Percentiles rank a stretch among this genome's conserved stretches.
phyloP scores from a whole-genome alignment of 2,888 invertebrate genomes.

The Phragmatobia fuliginosa region DNA sequence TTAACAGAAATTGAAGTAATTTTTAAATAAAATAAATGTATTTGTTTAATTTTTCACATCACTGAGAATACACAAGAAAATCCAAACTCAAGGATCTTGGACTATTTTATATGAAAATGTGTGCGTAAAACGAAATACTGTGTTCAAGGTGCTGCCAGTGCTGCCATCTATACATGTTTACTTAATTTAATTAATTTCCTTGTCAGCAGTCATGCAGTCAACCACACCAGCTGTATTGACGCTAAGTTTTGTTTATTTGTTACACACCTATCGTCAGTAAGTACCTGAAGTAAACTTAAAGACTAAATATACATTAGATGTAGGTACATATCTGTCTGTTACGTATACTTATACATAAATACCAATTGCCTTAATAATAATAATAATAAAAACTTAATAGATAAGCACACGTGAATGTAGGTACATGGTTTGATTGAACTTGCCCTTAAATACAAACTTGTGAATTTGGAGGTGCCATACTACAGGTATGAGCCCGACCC shows the following conservation, averaged over 20 bases:
- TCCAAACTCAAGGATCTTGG: not conserved
- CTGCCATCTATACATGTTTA: slow-evolving; percentile 46
- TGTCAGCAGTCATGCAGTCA: no score
- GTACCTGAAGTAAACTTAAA: not conserved
- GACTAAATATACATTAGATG: no score
- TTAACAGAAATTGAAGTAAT: no score
- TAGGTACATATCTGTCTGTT: not conserved
- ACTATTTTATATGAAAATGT: not conserved
- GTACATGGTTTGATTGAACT: no score
- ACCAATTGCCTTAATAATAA: no score
- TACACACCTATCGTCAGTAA: not conserved
- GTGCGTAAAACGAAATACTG: not conserved
- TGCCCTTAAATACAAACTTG: no score
- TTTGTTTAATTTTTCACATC: no score
- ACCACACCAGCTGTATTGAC: not conserved
- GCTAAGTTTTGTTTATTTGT: not conserved
- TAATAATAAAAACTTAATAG: no score
- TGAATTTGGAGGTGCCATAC: no score
- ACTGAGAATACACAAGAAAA: not conserved
- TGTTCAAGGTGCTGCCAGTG: slow-evolving; percentile 35
- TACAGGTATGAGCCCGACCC: no score
- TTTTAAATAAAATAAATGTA: no score
- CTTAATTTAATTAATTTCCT: not conserved
- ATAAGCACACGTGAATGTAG: not conserved
- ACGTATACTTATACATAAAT: not conserved